Percentiles rank a stretch among this genome's conserved stretches.
phyloP scores from a whole-genome alignment of 2,888 invertebrate genomes.

The Polylopha cassiicola region DNA sequence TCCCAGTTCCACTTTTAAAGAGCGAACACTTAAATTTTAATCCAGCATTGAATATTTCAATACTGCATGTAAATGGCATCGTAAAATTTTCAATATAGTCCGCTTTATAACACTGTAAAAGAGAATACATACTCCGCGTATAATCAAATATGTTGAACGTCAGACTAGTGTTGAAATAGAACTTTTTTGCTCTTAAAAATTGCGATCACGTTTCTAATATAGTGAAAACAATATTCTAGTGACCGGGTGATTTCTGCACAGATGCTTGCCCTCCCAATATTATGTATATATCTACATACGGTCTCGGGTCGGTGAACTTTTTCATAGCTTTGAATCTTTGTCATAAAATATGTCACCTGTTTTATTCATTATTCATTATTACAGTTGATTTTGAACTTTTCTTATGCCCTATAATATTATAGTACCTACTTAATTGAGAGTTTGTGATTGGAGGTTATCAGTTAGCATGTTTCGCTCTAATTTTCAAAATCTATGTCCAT shows the following conservation, averaged over 20 bases:
- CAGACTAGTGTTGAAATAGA: constrained; percentile 66
- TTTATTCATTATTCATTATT: constrained; percentile 21
- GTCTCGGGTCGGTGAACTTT: constrained; percentile 54
- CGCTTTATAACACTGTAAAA: constrained; percentile 66
- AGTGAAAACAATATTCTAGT: constrained; percentile 79
- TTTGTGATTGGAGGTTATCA: too few species aligned
- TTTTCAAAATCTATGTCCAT: too few species aligned
- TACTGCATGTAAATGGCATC: constrained; percentile 61
- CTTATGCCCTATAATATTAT: too few species aligned
- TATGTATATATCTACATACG: constrained; percentile 33
- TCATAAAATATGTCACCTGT: constrained; percentile 42
- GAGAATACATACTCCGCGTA: constrained; percentile 60
- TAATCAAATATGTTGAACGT: constrained; percentile 70
- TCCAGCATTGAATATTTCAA: constrained; percentile 59
- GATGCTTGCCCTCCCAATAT: constrained; percentile 70
- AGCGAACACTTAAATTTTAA: constrained; percentile 46
- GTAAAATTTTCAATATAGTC: constrained; percentile 64
- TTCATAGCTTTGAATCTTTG: constrained; percentile 63
- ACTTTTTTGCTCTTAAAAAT: constrained; percentile 77
- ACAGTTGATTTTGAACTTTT: neutral
- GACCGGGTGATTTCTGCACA: constrained; percentile 76
- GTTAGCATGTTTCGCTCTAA: too few species aligned
- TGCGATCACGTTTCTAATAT: constrained; percentile 78
- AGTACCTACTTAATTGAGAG: too few species aligned
- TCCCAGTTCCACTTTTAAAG: constrained; percentile 12